Base-by-base conservation (phyloP, 2,888 invertebrate species). In the Xestobium rufovillosum region DNA sequence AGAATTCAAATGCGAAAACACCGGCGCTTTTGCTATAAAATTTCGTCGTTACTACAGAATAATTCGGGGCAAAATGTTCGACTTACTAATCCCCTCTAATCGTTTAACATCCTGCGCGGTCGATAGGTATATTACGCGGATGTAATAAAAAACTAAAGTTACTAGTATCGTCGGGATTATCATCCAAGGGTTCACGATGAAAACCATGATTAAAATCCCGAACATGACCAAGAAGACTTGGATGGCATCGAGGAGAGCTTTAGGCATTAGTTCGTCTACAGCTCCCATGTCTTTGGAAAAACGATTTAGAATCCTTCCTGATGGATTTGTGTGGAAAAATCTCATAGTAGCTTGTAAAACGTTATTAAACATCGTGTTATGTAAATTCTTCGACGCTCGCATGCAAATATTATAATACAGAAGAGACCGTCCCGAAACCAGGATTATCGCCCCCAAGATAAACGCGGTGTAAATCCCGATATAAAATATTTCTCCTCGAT, bases 1-100 rank as follows among this genome's bases (percentile, higher is more conserved):
- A 1, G 90, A 83, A n/a, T 84, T 82, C 47, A 94, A 76, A 59
- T 94, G 90, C 0, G 90, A 86, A 61, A 91, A 92, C 0, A 95
- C 85, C 0, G 95, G 94, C 65, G 91, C 90, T 43, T 86, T 75
- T 38, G 82, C 86, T 70, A 70, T 59, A 59, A 56, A 34, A 29
- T n/a, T n/a, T n/a, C n/a, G n/a, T n/a, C n/a, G n/a, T n/a, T n/a
- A n/a, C n/a, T n/a, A n/a, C n/a, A n/a, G n/a, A n/a, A n/a, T n/a
- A n/a, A n/a, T n/a, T n/a, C n/a, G n/a, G n/a, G n/a, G n/a, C n/a
- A n/a, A n/a, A n/a, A n/a, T 31, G 3, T 11, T 26, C 9, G 33
- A 52, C 61, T 59, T 60, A 69, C 72, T 68, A 23, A 63, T 59
- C 38, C 72, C 72, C 55, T 73, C 73, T 4, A 72, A 66, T 65